Percentiles rank a stretch among this genome's conserved stretches.
Conservation (phyloP, 2,113 vertebrate genomes). For the Hoplias malabaricus region DNA sequence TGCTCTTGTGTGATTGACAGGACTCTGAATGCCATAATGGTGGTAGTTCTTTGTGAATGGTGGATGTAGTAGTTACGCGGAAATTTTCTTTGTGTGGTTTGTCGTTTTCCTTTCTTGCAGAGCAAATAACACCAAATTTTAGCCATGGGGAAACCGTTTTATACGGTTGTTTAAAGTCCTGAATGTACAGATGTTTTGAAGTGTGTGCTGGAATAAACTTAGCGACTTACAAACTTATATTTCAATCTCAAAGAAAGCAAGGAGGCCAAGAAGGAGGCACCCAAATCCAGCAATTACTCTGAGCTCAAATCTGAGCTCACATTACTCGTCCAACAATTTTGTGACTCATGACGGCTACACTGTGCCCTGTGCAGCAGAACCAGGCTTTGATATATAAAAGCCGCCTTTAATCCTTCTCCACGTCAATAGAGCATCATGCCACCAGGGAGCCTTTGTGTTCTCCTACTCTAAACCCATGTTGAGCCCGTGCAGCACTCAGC, state of each 20-base stretch:
- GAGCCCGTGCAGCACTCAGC: background rate
- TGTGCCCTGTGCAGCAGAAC: background rate
- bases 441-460: background rate
- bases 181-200: background rate
- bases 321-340: conserved; percentile 11
- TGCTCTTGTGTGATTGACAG: too few relatives aligned
- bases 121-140: background rate
- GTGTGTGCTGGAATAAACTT: background rate
- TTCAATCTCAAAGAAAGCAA: background rate
- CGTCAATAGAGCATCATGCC: background rate
- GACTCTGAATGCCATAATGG: too few relatives aligned
- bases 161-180: background rate
- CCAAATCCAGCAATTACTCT: conserved; percentile 2
- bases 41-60: too few relatives aligned
- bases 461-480: background rate
- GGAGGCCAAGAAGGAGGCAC: background rate
- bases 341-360: conserved; percentile 16
- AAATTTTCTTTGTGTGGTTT: too few relatives aligned
- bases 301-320: conserved; percentile 3
- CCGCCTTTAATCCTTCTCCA: conserved; percentile 34
- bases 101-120: too few relatives aligned
- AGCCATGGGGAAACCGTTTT: background rate
- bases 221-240: background rate
- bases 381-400: background rate
- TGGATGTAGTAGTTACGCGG: too few relatives aligned